phyloP scores from a whole-genome alignment of 2,797 vertebrate species.

The Melanotaenia pygmaea region DNA sequence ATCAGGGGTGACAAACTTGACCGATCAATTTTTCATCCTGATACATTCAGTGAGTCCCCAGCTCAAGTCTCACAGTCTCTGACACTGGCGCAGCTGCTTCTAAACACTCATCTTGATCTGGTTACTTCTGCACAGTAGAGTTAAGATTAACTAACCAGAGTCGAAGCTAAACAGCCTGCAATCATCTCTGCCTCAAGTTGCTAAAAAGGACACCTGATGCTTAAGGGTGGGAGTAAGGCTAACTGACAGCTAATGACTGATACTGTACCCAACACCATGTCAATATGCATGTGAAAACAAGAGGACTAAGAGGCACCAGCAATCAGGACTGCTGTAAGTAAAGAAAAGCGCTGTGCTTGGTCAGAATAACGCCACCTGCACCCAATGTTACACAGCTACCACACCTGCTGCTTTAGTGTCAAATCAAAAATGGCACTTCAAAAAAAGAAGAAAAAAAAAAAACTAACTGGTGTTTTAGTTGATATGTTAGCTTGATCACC shows the following conservation, averaged over 20 bases:
- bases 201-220: conserved; percentile 18
- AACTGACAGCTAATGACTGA: conserved; percentile 33
- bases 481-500: background rate
- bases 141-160: background rate
- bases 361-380: conserved; percentile 20
- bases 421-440: conserved; percentile 12
- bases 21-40: conserved; percentile 28
- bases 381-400: conserved; percentile 15
- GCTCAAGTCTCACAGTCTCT: conserved; percentile 1
- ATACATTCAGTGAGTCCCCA: conserved; percentile 58
- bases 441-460: conserved; percentile 8
- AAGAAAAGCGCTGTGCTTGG: conserved; percentile 31
- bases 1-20: conserved; percentile 28
- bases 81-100: conserved; percentile 27
- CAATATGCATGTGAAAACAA: conserved; percentile 10
- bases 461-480: background rate
- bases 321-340: background rate
- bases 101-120: conserved; percentile 12
- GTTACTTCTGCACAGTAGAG: conserved; percentile 17
- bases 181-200: conserved; percentile 16
- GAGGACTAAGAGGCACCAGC: background rate
- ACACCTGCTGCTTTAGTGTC: conserved; percentile 6
- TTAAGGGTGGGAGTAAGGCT: conserved; percentile 45
- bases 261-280: conserved; percentile 3
- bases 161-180: background rate